Conservation (phyloP, 2,888 invertebrate genomes). For the Unio delphinus region DNA sequence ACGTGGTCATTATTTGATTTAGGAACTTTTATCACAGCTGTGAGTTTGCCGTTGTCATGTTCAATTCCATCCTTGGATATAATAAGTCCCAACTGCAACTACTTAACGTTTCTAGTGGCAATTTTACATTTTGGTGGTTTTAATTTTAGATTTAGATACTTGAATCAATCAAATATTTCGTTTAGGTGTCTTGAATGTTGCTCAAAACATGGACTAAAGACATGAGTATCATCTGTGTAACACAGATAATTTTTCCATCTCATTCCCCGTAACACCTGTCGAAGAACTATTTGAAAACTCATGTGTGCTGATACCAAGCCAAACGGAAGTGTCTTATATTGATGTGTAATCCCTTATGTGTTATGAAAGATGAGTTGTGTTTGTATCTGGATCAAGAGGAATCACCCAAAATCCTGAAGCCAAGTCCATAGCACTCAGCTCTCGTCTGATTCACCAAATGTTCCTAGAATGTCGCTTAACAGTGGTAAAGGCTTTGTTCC, state of each 20-base stretch:
- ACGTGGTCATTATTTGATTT: not conserved
- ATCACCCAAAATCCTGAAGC: conserved; percentile 24
- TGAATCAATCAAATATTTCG: conserved; percentile 24
- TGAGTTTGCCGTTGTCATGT: no score
- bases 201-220: conserved; percentile 26
- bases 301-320: conserved; percentile 34
- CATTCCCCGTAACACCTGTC: conserved; percentile 20
- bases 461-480: conserved; percentile 20
- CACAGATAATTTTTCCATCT: conserved; percentile 34
- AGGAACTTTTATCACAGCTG: no score
- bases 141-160: conserved; percentile 24
- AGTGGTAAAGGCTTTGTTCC: conserved; percentile 8
- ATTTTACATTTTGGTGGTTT: conserved; percentile 36
- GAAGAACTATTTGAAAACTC: conserved; percentile 29
- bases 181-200: conserved; percentile 26
- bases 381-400: conserved; percentile 13
- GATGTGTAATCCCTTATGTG: conserved; percentile 28
- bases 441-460: conserved; percentile 12
- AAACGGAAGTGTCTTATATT: conserved; percentile 31
- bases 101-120: not conserved
- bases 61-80: no score
- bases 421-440: conserved; percentile 12
- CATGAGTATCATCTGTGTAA: conserved; percentile 41
- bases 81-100: no score
- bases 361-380: conserved; percentile 31